Percentiles rank a stretch among this genome's conserved stretches.
These are phyloP conservation scores for Cephus runcator DNA, from an alignment of 2,888 invertebrate species.

Conservation along the genomic window DNA sequence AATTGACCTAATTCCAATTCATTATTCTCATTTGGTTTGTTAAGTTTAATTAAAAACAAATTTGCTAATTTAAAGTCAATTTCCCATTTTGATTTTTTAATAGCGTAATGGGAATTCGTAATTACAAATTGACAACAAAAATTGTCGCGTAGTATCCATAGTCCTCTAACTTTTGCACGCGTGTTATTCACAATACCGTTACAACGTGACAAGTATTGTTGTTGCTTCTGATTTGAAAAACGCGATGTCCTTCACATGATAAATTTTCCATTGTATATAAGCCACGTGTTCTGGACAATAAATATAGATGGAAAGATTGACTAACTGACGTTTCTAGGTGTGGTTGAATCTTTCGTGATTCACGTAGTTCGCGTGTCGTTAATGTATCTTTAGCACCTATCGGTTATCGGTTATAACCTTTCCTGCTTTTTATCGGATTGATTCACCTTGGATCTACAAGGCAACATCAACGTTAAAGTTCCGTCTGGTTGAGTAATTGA, in stretches of 20 bases:
- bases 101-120: neutral
- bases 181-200: neutral
- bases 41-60: neutral
- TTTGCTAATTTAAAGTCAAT: neutral
- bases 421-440: neutral
- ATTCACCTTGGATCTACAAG: neutral
- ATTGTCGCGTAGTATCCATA: neutral
- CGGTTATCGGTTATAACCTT: conserved; percentile 1
- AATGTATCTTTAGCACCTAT: neutral
- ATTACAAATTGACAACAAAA: neutral
- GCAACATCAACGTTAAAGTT: neutral
- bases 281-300: neutral
- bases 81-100: neutral
- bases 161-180: too few relatives aligned
- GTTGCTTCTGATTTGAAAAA: neutral
- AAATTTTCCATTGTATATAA: neutral
- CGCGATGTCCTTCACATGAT: neutral
- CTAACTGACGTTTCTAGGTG: conserved; percentile 6
- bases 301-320: neutral
- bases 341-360: conserved; percentile 22
- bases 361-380: conserved; percentile 23
- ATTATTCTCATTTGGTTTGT: neutral
- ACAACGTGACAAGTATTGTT: neutral
- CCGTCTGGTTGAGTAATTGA: neutral
- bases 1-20: neutral